Evolutionary conservation across 1,140 invertebrate species (phyloP), one percentile per base, ranked within the genome.

Genomic region (Coptotermes formosanus): DNA sequence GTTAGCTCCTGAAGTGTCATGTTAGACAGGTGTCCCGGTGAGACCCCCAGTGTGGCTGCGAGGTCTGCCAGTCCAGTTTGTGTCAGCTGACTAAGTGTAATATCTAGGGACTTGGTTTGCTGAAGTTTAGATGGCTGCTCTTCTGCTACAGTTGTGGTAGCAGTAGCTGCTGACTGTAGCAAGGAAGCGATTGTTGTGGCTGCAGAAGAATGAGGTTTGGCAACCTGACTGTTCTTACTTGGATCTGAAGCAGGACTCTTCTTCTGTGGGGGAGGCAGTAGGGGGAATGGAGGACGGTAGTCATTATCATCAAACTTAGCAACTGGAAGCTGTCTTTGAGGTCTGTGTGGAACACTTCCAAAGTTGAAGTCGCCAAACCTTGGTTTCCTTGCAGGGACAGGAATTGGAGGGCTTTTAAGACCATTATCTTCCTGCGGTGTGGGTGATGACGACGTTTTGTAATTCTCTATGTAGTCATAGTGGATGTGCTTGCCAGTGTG

Each of bases 1-100:
- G 96, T 97, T 43, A 97, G 92, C 90, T 97, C 96, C 23, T 96
- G 95, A 82, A 97, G 90, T 0, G 96, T 97, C 94, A 97, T 95
- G 86, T 94, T 95, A 48, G 96, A 96, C n/a, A 97, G 90, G 87
- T 96, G 93, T 69, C 92, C 92, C 0, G 96, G 93, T 0, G 95
- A 95, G 88, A 97, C 95, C 86, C 94, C 94, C 32, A 97, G 90
- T 89, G 95, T 95, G 43, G 89, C 88, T 0, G 96, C 96, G 87
- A 97, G 90, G 84, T 97, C 95, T 87, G 95, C 94, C 87, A 97
- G 93, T 87, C 95, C 95, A 88, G 96, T 94, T 8, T 95, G 95
- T 19, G 96, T 95, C 55, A 97, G 91, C 90, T 97, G 96, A 88
- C 93, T 95, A 69, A 97, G 91, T 1, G 96, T 97, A 81, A 97